These are phyloP conservation scores for Gallinago paraguaiae DNA, from an alignment of 2,113 vertebrate species.

Conservation along the genomic window DNA sequence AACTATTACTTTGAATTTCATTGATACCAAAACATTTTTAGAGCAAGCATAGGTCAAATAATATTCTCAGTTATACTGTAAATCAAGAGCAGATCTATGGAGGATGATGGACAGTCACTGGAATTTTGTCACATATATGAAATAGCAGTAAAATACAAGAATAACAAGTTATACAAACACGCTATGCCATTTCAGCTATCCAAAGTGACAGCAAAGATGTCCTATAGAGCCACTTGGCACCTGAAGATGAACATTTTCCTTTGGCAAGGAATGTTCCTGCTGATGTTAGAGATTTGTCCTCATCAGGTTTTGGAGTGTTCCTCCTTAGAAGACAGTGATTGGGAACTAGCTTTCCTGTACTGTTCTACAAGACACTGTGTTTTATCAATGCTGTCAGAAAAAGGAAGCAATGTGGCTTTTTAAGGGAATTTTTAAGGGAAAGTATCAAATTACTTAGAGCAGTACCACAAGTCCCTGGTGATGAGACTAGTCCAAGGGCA, in stretches of 20 bases:
- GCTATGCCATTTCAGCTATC: background rate
- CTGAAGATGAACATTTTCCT: background rate
- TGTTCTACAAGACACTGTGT: background rate
- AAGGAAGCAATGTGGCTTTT: background rate
- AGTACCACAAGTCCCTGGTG: background rate
- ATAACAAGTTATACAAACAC: background rate
- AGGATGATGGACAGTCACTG: background rate
- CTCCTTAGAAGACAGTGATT: background rate
- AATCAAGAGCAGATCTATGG: background rate
- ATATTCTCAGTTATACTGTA: background rate
- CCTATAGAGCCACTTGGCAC: background rate
- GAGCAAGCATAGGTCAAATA: background rate
- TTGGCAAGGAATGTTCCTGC: background rate
- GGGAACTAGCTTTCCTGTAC: background rate
- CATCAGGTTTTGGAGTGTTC: background rate
- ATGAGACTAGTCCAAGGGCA: background rate
- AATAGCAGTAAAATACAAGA: background rate
- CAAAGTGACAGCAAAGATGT: background rate
- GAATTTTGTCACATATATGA: background rate
- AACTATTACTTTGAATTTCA: background rate
- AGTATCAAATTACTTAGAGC: background rate
- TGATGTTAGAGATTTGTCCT: background rate
- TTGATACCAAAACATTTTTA: background rate
- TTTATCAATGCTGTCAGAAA: background rate
- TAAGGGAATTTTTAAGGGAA: background rate